Conservation (phyloP, 2,113 vertebrate genomes). For the Genyomyrus donnyi region DNA sequence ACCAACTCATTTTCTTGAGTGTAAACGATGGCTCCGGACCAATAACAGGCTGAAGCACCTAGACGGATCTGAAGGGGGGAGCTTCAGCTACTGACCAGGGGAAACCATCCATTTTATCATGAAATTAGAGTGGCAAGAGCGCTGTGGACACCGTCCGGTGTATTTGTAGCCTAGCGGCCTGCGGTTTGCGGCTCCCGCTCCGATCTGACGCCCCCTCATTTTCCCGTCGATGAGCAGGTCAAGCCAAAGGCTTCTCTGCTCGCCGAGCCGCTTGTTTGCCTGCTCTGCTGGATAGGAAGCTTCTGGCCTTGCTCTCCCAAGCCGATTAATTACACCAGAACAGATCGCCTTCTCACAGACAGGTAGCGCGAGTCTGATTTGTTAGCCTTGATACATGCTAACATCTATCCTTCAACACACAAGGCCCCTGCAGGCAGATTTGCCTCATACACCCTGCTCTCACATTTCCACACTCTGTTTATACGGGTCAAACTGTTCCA, state of each 20-base stretch:
- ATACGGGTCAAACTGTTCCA: neutral
- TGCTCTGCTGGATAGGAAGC: neutral
- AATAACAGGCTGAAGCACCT: neutral
- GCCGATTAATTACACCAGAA: neutral
- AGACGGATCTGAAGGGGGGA: neutral
- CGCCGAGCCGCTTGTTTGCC: neutral
- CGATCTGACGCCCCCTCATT: neutral
- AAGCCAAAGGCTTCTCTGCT: neutral
- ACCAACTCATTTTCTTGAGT: neutral
- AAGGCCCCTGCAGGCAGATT: slow-evolving; percentile 19
- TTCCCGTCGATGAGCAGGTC: neutral
- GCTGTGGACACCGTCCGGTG: neutral
- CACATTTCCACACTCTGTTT: neutral
- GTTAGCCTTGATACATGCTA: neutral
- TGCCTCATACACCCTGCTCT: neutral
- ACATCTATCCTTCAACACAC: neutral
- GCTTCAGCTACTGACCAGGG: neutral
- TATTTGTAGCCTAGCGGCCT: neutral
- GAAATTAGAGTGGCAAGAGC: neutral
- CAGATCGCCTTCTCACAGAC: neutral
- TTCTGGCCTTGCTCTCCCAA: neutral
- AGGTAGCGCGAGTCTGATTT: neutral
- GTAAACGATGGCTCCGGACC: neutral
- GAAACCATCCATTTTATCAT: neutral
- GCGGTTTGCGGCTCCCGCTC: neutral